Evolutionary conservation across 2,888 invertebrate genomes (phyloP).

Genomic region (Erebia ligea): DNA sequence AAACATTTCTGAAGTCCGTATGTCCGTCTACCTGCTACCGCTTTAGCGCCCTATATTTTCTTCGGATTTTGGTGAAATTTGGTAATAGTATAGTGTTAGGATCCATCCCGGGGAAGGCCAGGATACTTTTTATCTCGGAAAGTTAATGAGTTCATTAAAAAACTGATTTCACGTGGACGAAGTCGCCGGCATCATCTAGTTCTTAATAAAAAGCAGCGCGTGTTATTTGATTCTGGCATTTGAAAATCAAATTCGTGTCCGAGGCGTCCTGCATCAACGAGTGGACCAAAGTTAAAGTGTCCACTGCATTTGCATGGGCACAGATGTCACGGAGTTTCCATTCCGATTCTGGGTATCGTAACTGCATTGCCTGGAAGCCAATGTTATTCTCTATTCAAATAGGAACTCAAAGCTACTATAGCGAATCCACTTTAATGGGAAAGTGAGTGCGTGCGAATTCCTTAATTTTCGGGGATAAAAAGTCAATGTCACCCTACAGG

Average conservation of each 20-base stretch:
- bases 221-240: slow-evolving; percentile 10
- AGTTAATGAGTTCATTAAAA: no score
- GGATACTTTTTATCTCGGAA: no score
- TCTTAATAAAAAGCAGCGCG: slow-evolving; percentile 13
- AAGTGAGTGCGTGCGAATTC: no score
- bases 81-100: no score
- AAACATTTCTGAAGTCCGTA: neutral
- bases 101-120: no score
- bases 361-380: slow-evolving; percentile 48
- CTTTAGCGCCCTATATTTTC: no score
- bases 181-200: neutral
- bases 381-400: slow-evolving; percentile 41
- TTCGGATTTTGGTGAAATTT: neutral
- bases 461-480: no score
- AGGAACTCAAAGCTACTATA: neutral
- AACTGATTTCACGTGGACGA: no score
- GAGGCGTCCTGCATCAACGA: slow-evolving; percentile 43
- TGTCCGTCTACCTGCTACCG: no score
- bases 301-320: slow-evolving; percentile 59
- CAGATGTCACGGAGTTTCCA: slow-evolving; percentile 58
- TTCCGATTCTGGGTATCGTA: slow-evolving; percentile 52
- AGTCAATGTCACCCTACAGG: no score
- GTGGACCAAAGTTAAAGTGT: slow-evolving; percentile 58
- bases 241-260: slow-evolving; percentile 24
- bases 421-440: no score